These are phyloP conservation scores for Limnephilus lunatus DNA, from an alignment of 2,888 invertebrate species.

Conservation along the genomic window DNA sequence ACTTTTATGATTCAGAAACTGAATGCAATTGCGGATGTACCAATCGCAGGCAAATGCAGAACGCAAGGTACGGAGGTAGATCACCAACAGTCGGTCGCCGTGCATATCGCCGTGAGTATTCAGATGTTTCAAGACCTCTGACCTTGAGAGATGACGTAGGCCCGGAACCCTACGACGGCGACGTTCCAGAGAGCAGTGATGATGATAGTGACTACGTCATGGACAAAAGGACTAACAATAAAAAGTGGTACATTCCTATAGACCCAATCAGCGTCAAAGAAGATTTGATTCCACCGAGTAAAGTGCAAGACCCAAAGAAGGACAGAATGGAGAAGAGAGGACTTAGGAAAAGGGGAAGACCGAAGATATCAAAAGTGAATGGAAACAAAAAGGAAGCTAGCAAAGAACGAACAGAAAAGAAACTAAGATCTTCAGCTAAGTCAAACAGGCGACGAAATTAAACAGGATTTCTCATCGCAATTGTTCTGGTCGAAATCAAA, in stretches of 20 bases:
- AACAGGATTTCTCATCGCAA: background rate
- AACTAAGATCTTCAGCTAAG: background rate
- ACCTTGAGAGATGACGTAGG: background rate
- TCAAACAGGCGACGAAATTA: background rate
- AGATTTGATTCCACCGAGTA: too few species aligned
- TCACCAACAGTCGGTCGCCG: background rate
- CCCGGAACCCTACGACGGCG: background rate
- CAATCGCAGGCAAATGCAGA: background rate
- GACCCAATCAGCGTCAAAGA: background rate
- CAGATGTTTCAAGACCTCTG: background rate
- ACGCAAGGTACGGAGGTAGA: background rate
- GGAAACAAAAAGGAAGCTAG: background rate
- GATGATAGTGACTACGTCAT: background rate
- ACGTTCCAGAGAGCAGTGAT: background rate
- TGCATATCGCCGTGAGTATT: background rate
- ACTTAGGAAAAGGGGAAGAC: background rate
- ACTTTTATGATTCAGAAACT: background rate
- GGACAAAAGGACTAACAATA: background rate
- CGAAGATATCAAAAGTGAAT: background rate
- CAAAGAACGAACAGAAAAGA: background rate
- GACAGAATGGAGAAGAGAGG: background rate
- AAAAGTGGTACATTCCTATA: background rate
- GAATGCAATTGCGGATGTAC: background rate
- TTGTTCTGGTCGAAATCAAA: background rate
- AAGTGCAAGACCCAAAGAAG: too few species aligned